Evolutionary conservation across 2,113 vertebrate species (phyloP).

Genomic region (Stictonetta naevosa): DNA sequence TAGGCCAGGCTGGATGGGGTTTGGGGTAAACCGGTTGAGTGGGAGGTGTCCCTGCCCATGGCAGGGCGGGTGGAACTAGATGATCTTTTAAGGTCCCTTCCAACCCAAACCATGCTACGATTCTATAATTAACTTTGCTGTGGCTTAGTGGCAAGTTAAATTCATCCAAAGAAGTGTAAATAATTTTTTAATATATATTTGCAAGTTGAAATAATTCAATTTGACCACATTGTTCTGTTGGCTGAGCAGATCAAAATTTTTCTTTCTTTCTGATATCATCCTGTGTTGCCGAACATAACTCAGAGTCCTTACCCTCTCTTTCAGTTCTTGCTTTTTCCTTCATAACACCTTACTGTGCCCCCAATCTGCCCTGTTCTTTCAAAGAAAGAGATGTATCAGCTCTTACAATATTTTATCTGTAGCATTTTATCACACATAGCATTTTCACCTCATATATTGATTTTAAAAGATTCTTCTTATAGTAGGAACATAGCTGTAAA

Average conservation of each 20-base stretch:
- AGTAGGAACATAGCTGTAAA: not conserved
- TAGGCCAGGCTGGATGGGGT: too few species aligned
- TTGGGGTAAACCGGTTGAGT: too few species aligned
- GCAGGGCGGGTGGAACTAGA: too few species aligned
- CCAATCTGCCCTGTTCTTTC: constrained; percentile 1
- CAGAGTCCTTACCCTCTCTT: not conserved
- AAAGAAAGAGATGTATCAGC: constrained; percentile 13
- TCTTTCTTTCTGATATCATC: not conserved
- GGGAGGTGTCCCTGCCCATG: too few species aligned
- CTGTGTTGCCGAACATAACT: not conserved
- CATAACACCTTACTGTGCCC: not conserved
- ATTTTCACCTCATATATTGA: constrained; percentile 36
- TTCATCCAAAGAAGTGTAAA: not conserved
- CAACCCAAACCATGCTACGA: too few species aligned
- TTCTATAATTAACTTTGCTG: not conserved
- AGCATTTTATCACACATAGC: constrained; percentile 7
- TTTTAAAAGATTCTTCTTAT: constrained; percentile 32
- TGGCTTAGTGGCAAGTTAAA: not conserved
- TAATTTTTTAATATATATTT: not conserved
- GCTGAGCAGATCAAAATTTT: not conserved
- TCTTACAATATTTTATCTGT: constrained; percentile 3
- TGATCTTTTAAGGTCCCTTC: too few species aligned
- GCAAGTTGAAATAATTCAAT: not conserved
- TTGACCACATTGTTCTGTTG: not conserved
- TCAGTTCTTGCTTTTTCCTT: constrained; percentile 7